Evolutionary conservation across 64 coral and sea anemone species (phyloP), one percentile per base, ranked within the genome.

Genomic region (Montipora sp.): DNA sequence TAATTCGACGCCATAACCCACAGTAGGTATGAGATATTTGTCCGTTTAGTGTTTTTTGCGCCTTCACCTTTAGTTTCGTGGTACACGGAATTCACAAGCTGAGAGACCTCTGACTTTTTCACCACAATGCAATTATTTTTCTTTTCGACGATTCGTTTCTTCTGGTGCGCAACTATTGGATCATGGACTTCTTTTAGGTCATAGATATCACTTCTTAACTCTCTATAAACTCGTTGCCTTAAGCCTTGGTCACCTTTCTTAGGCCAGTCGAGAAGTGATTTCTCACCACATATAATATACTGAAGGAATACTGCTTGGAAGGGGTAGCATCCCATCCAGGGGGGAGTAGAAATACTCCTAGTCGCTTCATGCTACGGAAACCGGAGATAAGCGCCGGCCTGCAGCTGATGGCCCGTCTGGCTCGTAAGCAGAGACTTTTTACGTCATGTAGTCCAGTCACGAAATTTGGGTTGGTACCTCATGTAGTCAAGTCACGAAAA

Each of bases 101-200:
- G 71, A 74, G 71, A 74, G 21, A 74, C 71, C 21, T 74, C 71
- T 4, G 71, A 74, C 20, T 74, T 43, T 74, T 74, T 24, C 20
- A 6, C 20, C 11, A 74, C 71, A 74, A 74, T 74, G 71, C 27
- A 36, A 36, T 36, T 5, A 74, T n/a, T 74, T 74, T 7, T n/a
- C 7, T 74, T 74, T 74, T 74, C 71, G 71, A 74, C 20, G 22
- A 74, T 74, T 23, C 71, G 16, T 74, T 74, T 74, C 71, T 74
- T 74, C 71, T 8, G 71, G 2, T 74, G 10, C 10, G 10, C 18
- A 67, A 4, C 63, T 15, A 67, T 67, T 9, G 63, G 63, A 67
- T 67, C 63, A 14, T 67, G 63, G 63, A 67, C 16, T 67, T 67
- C 63, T 67, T 67, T 67, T 14, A 67, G 4, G 13, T 9, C 18